Percentiles rank a stretch among this genome's conserved stretches.
These are phyloP conservation scores for Planococcus citri DNA, from an alignment of 1,140 invertebrate genomes.

Conservation along the genomic window DNA sequence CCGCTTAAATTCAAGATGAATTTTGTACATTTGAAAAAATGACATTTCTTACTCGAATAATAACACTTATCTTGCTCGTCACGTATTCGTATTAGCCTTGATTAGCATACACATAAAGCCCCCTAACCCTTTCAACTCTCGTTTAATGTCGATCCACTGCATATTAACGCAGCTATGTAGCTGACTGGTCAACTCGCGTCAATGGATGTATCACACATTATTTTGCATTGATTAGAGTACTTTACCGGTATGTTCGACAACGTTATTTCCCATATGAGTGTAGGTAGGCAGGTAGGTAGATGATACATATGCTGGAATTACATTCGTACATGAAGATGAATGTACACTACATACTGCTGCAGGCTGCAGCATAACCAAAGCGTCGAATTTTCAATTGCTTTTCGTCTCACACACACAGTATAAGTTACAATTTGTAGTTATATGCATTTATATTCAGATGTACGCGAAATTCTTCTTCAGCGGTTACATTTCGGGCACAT, in stretches of 20 bases:
- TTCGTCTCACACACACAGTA: too few relatives aligned
- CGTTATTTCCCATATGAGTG: too few relatives aligned
- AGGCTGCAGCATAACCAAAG: too few relatives aligned
- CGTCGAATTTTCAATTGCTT: too few relatives aligned
- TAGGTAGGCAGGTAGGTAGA: too few relatives aligned
- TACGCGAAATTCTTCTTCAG: too few relatives aligned
- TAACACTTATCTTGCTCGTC: neutral
- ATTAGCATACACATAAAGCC: constrained; percentile 1
- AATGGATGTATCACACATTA: neutral
- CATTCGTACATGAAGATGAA: too few relatives aligned
- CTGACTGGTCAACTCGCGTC: neutral
- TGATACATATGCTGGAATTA: too few relatives aligned
- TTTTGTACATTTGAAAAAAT: neutral
- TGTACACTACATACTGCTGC: too few relatives aligned
- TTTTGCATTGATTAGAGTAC: neutral
- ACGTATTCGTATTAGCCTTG: neutral
- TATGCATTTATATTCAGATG: too few relatives aligned
- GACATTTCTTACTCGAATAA: neutral
- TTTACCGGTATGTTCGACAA: neutral
- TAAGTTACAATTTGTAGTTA: too few relatives aligned
- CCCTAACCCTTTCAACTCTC: neutral
- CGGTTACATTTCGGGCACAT: too few relatives aligned
- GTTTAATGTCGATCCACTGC: neutral
- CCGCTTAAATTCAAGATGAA: neutral
- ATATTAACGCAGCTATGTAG: neutral